phyloP scores from a whole-genome alignment of 2,888 invertebrate genomes.

The Cheilosia soror region DNA sequence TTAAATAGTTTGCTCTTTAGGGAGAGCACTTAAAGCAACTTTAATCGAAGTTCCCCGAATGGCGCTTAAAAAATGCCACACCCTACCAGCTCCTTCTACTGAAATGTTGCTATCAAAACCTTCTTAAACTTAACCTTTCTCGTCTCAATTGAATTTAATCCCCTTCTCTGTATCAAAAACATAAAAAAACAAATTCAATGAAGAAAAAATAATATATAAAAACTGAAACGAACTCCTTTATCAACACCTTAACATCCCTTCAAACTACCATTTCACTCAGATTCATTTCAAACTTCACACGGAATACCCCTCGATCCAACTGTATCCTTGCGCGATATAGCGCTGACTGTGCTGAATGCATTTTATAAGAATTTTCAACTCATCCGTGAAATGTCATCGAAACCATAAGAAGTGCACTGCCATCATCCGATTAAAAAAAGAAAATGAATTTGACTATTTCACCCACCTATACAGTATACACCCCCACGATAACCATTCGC shows the following conservation, averaged over 20 bases:
- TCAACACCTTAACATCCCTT: slow-evolving; percentile 32
- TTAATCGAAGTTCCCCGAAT: too few species aligned
- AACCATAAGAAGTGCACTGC: slow-evolving; percentile 30
- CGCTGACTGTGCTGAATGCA: slow-evolving; percentile 33
- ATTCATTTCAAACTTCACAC: not conserved
- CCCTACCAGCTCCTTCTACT: too few species aligned
- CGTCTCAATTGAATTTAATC: too few species aligned
- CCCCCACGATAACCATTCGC: slow-evolving; percentile 29
- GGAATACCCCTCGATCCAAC: not conserved
- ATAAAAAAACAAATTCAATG: not conserved
- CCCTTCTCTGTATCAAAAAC: not conserved
- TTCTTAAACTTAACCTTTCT: too few species aligned
- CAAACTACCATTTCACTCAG: not conserved
- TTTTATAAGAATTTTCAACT: slow-evolving; percentile 53
- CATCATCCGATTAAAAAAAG: slow-evolving; percentile 45
- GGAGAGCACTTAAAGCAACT: too few species aligned
- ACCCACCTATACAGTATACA: not conserved
- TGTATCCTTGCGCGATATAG: not conserved
- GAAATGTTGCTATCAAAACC: too few species aligned
- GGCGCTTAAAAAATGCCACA: too few species aligned
- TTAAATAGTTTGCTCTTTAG: too few species aligned
- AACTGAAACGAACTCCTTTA: slow-evolving; percentile 15
- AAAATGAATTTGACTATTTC: slow-evolving; percentile 14
- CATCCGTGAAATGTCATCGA: slow-evolving; percentile 47
- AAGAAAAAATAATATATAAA: not conserved